These are phyloP conservation scores for Platalea minor DNA, from an alignment of 2,797 vertebrate species.

Conservation along the genomic window DNA sequence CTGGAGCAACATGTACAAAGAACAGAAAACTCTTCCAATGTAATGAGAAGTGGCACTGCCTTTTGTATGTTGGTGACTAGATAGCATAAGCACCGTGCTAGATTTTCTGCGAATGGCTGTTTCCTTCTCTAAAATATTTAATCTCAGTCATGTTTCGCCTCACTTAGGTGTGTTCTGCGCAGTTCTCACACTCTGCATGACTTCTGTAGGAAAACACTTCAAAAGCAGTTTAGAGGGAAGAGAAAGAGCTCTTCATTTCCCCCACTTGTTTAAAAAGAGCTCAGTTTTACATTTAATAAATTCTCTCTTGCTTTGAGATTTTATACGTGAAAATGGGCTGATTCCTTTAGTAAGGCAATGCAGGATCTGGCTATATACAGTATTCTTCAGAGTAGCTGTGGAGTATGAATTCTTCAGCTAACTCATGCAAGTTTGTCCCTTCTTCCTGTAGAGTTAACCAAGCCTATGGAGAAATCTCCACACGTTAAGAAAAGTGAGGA, in stretches of 20 bases:
- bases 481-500: background rate
- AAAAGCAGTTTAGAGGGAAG: background rate
- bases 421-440: background rate
- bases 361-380: background rate
- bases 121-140: background rate
- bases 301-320: background rate
- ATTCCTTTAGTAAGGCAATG: background rate
- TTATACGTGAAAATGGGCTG: rapidly evolving
- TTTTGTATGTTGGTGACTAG: background rate
- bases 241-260: background rate
- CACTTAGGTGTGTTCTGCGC: background rate
- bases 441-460: background rate
- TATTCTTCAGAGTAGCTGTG: background rate
- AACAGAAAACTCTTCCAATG: background rate
- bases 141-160: background rate
- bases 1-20: background rate
- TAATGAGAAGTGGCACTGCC: background rate
- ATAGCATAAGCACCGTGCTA: background rate
- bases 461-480: background rate
- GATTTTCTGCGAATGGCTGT: background rate
- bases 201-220: background rate
- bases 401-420: background rate
- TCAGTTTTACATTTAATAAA: background rate
- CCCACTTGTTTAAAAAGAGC: background rate
- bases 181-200: background rate